phyloP scores from a whole-genome alignment of 2,888 invertebrate genomes.

The Chamaedrilus cognettii region DNA sequence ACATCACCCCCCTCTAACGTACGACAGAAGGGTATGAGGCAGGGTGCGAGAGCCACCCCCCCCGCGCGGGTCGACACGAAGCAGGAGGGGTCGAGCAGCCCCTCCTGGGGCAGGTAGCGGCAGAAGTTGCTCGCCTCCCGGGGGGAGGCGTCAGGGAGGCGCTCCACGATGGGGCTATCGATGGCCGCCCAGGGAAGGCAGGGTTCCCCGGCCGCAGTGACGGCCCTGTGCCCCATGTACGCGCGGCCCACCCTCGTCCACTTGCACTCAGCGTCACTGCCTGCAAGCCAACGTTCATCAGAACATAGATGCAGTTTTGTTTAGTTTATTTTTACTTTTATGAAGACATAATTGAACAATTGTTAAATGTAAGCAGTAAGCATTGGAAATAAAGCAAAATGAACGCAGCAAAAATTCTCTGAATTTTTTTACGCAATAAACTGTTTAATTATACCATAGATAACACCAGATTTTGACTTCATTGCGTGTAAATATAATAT shows the following conservation, averaged over 20 bases:
- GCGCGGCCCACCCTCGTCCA: conserved; percentile 16
- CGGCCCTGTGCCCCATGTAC: conserved; percentile 19
- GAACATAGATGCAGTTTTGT: neutral
- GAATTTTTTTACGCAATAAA: no score
- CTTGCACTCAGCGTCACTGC: conserved; percentile 19
- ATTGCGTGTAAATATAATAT: no score
- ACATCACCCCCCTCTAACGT: no score
- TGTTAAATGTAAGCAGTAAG: no score
- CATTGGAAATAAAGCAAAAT: no score
- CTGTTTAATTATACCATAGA: no score
- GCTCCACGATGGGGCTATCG: conserved; percentile 14
- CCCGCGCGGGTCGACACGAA: neutral
- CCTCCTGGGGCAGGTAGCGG: conserved; percentile 19
- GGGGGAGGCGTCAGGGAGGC: conserved; percentile 15
- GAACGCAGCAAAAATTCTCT: no score
- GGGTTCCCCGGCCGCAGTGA: conserved; percentile 18
- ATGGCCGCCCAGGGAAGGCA: conserved; percentile 24
- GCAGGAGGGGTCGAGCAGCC: conserved; percentile 21
- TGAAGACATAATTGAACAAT: no score
- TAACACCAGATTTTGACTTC: no score
- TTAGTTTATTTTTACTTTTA: no score
- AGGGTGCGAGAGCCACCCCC: neutral
- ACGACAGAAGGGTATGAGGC: conserved; percentile 24
- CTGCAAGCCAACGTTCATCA: neutral
- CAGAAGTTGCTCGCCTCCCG: conserved; percentile 25